A percentile compares a stretch with the other conserved stretches of the same genome.
phyloP scores from a whole-genome alignment of 2,888 invertebrate species.

The Antitype chi region DNA sequence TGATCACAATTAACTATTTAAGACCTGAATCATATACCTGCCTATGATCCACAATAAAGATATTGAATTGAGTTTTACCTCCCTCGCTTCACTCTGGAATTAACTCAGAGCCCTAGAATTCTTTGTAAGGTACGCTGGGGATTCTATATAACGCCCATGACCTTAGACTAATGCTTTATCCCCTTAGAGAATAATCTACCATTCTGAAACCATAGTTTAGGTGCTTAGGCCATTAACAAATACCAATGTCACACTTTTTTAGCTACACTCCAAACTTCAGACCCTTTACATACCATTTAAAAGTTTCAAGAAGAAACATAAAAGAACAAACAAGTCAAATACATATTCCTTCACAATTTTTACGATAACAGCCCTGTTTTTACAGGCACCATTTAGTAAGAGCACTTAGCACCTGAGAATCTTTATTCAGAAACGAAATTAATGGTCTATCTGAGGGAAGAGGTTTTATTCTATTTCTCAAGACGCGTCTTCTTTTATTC shows the following conservation, averaged over 20 bases:
- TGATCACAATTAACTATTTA: too few species aligned
- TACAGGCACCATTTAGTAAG: slow-evolving; percentile 42
- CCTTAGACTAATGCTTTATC: neutral
- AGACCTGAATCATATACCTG: too few species aligned
- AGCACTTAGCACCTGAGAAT: slow-evolving; percentile 58
- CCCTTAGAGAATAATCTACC: neutral
- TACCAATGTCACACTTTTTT: neutral
- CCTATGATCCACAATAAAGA: too few species aligned
- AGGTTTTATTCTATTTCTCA: slow-evolving; percentile 34
- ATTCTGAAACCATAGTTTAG: neutral
- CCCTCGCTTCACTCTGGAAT: neutral
- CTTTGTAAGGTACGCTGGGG: neutral
- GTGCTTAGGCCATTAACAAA: neutral
- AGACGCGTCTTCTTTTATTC: slow-evolving; percentile 29
- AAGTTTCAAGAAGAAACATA: slow-evolving; percentile 35
- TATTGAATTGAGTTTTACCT: too few species aligned
- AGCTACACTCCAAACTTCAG: slow-evolving; percentile 5
- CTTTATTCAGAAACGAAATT: slow-evolving; percentile 43
- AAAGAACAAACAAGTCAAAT: slow-evolving; percentile 59
- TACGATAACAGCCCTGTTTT: slow-evolving; percentile 49
- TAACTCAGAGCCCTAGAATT: neutral
- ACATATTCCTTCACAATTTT: slow-evolving; percentile 42
- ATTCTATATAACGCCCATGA: neutral
- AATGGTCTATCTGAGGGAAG: slow-evolving; percentile 33
- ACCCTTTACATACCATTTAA: slow-evolving; percentile 5